Conservation (phyloP, 2,888 invertebrate species). For the Hypomecis punctinalis region DNA sequence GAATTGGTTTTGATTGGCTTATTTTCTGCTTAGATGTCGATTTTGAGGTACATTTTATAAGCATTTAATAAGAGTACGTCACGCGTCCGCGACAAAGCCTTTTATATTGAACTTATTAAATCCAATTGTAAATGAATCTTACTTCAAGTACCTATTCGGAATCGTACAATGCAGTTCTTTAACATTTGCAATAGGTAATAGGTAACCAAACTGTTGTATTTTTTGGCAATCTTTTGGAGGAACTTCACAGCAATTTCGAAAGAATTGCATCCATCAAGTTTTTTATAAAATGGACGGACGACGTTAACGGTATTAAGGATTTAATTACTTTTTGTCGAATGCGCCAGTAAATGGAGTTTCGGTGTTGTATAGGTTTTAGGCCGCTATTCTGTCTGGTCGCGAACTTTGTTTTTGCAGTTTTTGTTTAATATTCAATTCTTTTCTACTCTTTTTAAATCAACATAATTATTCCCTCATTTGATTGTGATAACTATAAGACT, state of each 20-base stretch:
- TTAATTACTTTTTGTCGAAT: constrained; percentile 16
- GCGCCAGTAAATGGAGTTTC: background rate
- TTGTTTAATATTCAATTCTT: background rate
- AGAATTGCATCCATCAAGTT: background rate
- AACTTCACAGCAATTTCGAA: constrained; percentile 13
- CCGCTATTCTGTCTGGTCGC: no score
- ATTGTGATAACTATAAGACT: no score
- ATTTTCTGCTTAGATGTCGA: constrained; percentile 27
- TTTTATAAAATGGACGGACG: constrained; percentile 4
- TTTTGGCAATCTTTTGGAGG: constrained; percentile 18
- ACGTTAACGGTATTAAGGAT: background rate
- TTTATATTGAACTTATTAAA: constrained; percentile 59
- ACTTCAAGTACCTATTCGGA: constrained; percentile 43
- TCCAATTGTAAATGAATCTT: constrained; percentile 55
- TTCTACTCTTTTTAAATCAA: no score
- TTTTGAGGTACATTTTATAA: constrained; percentile 42
- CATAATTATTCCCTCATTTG: no score
- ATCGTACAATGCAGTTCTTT: background rate
- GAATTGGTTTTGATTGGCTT: constrained; percentile 30
- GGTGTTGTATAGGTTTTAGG: background rate
- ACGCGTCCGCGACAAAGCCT: constrained; percentile 52
- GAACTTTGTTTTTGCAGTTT: background rate
- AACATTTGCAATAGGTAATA: background rate
- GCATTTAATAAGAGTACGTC: constrained; percentile 67
- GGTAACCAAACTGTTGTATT: constrained; percentile 11